Evolutionary conservation across 2,888 invertebrate species (phyloP).

Genomic region (Melieria picta): DNA sequence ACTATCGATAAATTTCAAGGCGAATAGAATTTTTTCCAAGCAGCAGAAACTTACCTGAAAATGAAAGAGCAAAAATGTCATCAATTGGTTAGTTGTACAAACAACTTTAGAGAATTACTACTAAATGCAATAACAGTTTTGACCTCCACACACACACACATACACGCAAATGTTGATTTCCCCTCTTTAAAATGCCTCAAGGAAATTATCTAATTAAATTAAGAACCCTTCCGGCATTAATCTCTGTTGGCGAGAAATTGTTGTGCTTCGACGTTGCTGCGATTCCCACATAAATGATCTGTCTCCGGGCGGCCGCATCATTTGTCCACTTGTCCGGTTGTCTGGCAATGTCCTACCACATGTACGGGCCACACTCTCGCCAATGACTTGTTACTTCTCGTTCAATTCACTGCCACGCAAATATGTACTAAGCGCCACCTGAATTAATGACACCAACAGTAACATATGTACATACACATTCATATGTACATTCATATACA

Average conservation of each 20-base stretch:
- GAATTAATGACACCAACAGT: slow-evolving; percentile 26
- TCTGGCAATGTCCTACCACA: slow-evolving; percentile 28
- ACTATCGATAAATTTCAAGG: not conserved
- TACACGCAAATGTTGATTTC: not conserved
- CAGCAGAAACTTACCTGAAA: slow-evolving; percentile 31
- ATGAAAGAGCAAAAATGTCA: slow-evolving; percentile 10
- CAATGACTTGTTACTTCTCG: not conserved
- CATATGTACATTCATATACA: too few species aligned
- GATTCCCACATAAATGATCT: slow-evolving; percentile 9
- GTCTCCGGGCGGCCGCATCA: too few species aligned
- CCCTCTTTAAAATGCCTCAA: slow-evolving; percentile 40
- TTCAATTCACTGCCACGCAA: not conserved
- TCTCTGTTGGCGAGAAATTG: slow-evolving; percentile 18
- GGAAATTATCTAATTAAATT: slow-evolving; percentile 48
- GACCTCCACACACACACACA: not conserved
- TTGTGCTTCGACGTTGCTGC: not conserved
- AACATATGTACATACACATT: too few species aligned
- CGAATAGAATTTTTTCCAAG: not conserved
- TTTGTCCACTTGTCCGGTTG: slow-evolving; percentile 20
- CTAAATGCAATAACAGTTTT: slow-evolving; percentile 4
- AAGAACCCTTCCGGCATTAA: slow-evolving; percentile 36
- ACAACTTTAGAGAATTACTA: slow-evolving; percentile 12
- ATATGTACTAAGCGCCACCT: slow-evolving; percentile 42
- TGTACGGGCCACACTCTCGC: slow-evolving; percentile 29
- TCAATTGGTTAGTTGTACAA: slow-evolving; percentile 18